Conservation (phyloP, 2,113 vertebrate genomes). For the Megaleporinus macrocephalus region DNA sequence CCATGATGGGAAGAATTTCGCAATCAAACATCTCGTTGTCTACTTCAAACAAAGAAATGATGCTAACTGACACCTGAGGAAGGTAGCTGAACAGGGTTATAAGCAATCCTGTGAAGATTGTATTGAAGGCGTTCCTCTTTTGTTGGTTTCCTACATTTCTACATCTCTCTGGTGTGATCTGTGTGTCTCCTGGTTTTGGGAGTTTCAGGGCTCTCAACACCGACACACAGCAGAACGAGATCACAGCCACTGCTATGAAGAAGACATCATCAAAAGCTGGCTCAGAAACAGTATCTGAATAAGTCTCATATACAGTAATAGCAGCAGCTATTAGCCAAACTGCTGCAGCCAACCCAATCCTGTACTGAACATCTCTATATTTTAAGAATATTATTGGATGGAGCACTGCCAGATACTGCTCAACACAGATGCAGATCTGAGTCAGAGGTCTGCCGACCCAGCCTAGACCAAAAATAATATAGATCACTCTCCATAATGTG, state of each 20-base stretch:
- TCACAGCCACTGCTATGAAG: neutral
- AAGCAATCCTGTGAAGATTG: neutral
- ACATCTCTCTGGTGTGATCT: no score
- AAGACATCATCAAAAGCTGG: neutral
- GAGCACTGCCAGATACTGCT: constrained; percentile 38
- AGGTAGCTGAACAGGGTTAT: neutral
- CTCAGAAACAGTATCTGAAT: no score
- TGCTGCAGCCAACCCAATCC: neutral
- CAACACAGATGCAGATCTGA: constrained; percentile 33
- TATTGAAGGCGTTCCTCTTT: constrained; percentile 19
- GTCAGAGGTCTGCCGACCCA: constrained; percentile 23
- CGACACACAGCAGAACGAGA: no score
- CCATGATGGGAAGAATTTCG: neutral
- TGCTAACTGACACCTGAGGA: neutral
- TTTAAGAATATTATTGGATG: constrained; percentile 33
- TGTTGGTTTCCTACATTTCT: neutral
- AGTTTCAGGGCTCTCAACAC: constrained; percentile 6
- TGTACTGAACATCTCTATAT: constrained; percentile 25
- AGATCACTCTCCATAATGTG: neutral
- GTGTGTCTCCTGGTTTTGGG: neutral
- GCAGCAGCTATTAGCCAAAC: neutral
- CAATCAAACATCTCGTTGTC: neutral
- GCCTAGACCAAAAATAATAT: neutral
- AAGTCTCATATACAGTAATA: neutral
- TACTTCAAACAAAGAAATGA: neutral